phyloP scores from a whole-genome alignment of 2,113 vertebrate species.

The Calidris pygmaea region DNA sequence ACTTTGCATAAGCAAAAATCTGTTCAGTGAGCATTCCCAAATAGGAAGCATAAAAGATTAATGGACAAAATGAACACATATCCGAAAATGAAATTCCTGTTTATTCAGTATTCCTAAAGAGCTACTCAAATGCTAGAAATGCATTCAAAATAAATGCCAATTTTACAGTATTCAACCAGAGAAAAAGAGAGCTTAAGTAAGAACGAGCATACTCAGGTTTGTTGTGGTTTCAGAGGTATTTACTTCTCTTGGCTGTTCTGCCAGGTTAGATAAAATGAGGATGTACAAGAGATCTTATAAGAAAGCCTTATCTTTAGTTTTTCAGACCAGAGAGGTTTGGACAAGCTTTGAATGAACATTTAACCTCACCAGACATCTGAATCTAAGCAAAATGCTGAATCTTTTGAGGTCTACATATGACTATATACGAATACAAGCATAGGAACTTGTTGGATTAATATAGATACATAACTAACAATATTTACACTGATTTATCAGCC shows the following conservation, averaged over 20 bases:
- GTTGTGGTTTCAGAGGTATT: neutral
- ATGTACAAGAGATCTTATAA: neutral
- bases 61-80: neutral
- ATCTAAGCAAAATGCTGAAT: neutral
- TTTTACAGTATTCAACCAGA: neutral
- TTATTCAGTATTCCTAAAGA: neutral
- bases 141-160: neutral
- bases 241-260: neutral
- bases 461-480: neutral
- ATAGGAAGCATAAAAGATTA: neutral
- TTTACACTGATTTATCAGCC: neutral
- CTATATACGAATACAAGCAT: neutral
- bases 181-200: neutral
- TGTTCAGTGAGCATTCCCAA: neutral
- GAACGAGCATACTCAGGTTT: neutral
- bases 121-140: neutral
- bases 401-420: neutral
- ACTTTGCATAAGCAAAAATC: neutral
- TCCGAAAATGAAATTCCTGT: neutral
- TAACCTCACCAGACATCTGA: neutral
- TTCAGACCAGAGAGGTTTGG: neutral
- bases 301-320: neutral
- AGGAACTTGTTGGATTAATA: neutral
- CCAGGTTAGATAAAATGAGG: neutral
- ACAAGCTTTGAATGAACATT: neutral